Evolutionary conservation across 1,140 invertebrate species (phyloP).

Genomic region (Drosophila obscura): DNA sequence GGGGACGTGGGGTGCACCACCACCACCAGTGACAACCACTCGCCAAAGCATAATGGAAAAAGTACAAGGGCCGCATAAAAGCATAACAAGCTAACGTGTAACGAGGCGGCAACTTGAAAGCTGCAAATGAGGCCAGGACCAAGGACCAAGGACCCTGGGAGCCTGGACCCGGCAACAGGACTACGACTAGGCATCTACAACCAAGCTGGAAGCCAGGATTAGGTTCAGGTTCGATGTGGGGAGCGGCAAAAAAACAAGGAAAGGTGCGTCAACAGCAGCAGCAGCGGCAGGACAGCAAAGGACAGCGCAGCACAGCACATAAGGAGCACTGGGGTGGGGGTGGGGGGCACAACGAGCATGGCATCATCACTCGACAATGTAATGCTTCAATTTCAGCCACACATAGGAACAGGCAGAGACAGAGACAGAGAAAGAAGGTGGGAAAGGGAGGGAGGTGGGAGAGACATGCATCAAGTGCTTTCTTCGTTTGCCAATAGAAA

Average conservation of each 20-base stretch:
- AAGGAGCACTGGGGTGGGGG: background rate
- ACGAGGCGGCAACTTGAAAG: constrained; percentile 58
- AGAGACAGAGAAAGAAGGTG: background rate
- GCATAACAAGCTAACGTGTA: constrained; percentile 76
- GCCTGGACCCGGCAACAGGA: background rate
- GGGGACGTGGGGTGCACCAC: background rate
- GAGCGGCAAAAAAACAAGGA: background rate
- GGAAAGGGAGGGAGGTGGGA: constrained; percentile 7
- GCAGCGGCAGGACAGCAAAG: constrained; percentile 4
- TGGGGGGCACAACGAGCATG: constrained; percentile 16
- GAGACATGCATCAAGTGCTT: constrained; percentile 52
- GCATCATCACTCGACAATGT: constrained; percentile 63
- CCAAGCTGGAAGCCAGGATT: constrained; percentile 22
- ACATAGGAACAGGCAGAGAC: constrained; percentile 4
- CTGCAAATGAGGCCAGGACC: constrained; percentile 65
- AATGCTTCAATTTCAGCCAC: constrained; percentile 66
- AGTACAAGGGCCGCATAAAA: constrained; percentile 70
- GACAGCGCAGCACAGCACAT: background rate
- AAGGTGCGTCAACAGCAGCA: constrained; percentile 35
- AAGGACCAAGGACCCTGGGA: constrained; percentile 9
- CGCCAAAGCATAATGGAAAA: constrained; percentile 64
- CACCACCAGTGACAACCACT: constrained; percentile 26
- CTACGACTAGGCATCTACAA: constrained; percentile 18
- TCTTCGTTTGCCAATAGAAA: constrained; percentile 59
- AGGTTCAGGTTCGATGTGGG: constrained; percentile 16